A percentile compares a stretch with the other conserved stretches of the same genome.
Conservation (phyloP, 2,797 vertebrate species). For the Thunnus albacares region DNA sequence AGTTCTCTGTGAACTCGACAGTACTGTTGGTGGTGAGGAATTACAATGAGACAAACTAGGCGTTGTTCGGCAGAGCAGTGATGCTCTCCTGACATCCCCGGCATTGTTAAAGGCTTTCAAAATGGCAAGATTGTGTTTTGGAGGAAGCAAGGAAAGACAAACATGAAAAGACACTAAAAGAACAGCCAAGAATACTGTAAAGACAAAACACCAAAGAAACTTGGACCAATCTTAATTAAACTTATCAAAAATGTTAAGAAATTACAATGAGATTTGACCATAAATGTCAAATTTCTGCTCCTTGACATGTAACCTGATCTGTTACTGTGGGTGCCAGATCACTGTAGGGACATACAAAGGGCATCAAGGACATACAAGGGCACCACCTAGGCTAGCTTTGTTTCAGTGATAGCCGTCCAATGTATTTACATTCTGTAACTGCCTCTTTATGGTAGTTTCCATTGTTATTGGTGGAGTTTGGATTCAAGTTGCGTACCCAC, state of each 20-base stretch:
- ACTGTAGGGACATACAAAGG: no score
- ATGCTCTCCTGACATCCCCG: conserved; percentile 56
- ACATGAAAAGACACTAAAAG: conserved; percentile 19
- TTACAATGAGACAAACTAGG: conserved; percentile 71
- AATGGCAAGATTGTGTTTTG: conserved; percentile 49
- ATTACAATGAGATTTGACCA: background rate
- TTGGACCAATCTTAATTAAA: background rate
- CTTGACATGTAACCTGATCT: background rate
- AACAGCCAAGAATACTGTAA: background rate
- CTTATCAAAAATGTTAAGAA: background rate
- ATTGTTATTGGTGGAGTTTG: no score
- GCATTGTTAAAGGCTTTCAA: conserved; percentile 42
- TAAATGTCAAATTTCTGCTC: background rate
- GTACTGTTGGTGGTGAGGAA: conserved; percentile 55
- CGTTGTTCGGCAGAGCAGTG: conserved; percentile 43
- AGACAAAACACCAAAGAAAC: conserved; percentile 2
- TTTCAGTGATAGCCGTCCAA: background rate
- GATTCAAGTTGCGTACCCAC: no score
- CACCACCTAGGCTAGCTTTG: background rate
- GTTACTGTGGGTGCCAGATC: background rate
- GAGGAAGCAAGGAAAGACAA: conserved; percentile 22
- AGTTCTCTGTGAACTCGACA: conserved; percentile 61
- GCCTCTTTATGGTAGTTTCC: no score
- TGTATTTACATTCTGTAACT: background rate
- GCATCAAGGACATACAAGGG: background rate